phyloP scores from a whole-genome alignment of 2,888 invertebrate species.

The Onthophagus sagittarius region DNA sequence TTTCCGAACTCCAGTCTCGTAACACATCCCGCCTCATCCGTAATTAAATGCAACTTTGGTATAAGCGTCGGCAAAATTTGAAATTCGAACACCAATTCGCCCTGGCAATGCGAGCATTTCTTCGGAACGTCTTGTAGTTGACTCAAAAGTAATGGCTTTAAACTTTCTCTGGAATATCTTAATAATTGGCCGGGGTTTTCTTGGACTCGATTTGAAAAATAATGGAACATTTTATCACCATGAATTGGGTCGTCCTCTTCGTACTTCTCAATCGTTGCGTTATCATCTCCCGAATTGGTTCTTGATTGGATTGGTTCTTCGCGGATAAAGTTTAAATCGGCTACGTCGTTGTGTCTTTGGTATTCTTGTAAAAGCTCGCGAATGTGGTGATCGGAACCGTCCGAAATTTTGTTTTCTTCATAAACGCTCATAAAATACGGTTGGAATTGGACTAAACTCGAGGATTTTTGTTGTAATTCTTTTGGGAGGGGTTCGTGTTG shows the following conservation, averaged over 20 bases:
- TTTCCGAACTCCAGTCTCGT: conserved; percentile 77
- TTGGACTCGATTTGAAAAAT: conserved; percentile 69
- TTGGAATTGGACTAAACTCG: conserved; percentile 44
- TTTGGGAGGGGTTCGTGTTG: conserved; percentile 57
- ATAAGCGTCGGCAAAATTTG: conserved; percentile 81
- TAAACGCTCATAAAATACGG: conserved; percentile 59
- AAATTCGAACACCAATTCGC: conserved; percentile 71
- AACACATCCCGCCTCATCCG: conserved; percentile 37
- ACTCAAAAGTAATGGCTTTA: conserved; percentile 65
- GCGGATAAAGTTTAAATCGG: neutral
- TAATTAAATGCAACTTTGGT: conserved; percentile 59
- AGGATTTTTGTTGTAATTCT: conserved; percentile 38
- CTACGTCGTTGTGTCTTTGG: conserved; percentile 51
- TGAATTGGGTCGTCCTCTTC: conserved; percentile 77
- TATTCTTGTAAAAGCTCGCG: conserved; percentile 61
- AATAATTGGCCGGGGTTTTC: conserved; percentile 78
- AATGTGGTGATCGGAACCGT: conserved; percentile 55
- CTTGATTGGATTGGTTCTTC: neutral
- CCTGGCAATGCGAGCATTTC: conserved; percentile 67
- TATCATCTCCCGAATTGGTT: conserved; percentile 24
- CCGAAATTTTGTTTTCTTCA: conserved; percentile 50
- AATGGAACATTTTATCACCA: conserved; percentile 78
- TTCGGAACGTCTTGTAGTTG: conserved; percentile 56
- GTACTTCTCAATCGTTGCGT: conserved; percentile 61
- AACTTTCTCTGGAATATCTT: conserved; percentile 73